phyloP scores from a whole-genome alignment of 1,140 invertebrate species.

The Conus ventricosus region DNA sequence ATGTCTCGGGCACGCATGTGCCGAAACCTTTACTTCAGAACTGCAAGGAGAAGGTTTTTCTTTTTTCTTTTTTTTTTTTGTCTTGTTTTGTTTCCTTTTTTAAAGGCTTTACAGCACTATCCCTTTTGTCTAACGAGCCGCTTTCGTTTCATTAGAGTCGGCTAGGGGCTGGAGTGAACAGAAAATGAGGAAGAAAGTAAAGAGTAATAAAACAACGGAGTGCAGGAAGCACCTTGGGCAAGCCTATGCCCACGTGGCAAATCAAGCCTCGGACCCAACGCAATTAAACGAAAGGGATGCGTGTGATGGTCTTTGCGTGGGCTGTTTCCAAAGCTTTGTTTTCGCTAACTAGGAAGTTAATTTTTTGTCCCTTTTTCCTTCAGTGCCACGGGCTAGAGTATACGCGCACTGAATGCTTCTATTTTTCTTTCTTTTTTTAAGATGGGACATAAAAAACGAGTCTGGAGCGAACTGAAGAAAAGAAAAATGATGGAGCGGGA shows the following conservation, averaged over 20 bases:
- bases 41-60: neutral
- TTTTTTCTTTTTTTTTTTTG: neutral
- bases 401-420: neutral
- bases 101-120: neutral
- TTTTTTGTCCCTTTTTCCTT: neutral
- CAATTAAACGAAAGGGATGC: neutral
- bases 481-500: neutral
- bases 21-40: conserved; percentile 1
- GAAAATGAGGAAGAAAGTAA: neutral
- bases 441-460: neutral
- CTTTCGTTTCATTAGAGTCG: neutral
- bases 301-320: neutral
- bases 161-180: neutral
- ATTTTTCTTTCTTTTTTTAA: neutral
- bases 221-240: neutral
- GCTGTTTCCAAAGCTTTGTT: neutral
- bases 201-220: neutral
- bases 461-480: neutral
- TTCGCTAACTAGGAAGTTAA: conserved; percentile 3
- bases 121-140: neutral
- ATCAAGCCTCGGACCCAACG: neutral
- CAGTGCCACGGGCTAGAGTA: neutral
- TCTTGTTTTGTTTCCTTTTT: neutral
- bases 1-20: neutral
- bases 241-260: neutral